Evolutionary conservation across 2,113 vertebrate genomes (phyloP).

Genomic region (Anseranas semipalmata): DNA sequence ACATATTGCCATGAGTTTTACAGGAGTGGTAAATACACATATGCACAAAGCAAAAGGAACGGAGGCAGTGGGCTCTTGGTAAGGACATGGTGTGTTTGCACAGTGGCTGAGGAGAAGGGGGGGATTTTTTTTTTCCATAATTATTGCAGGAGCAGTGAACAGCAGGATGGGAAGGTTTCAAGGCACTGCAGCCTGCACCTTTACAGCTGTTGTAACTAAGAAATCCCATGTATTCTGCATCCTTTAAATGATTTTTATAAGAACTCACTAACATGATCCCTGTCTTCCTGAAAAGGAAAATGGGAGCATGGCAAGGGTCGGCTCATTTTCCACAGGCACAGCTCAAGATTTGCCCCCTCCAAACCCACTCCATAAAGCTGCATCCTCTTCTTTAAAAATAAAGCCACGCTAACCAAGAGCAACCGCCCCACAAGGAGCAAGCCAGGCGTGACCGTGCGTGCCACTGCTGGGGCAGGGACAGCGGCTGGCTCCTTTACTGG

Average conservation of each 20-base stretch:
- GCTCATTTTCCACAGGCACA: fast-evolving
- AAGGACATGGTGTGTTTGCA: fast-evolving
- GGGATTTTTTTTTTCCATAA: background rate
- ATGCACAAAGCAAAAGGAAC: background rate
- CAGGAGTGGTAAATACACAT: background rate
- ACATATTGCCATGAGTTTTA: background rate
- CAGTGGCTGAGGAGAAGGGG: background rate
- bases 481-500: background rate
- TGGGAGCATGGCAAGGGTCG: fast-evolving
- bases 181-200: background rate
- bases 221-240: background rate
- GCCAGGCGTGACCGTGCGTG: too few relatives aligned
- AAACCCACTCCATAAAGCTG: background rate
- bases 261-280: background rate
- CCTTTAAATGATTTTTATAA: background rate
- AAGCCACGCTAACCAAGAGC: fast-evolving
- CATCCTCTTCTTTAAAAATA: background rate
- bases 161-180: background rate
- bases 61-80: background rate
- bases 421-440: background rate
- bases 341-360: background rate
- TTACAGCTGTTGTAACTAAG: background rate
- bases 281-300: background rate
- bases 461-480: background rate
- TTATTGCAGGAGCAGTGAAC: background rate